Evolutionary conservation across 1,140 invertebrate genomes (phyloP).

Genomic region (Dendroctonus valens): DNA sequence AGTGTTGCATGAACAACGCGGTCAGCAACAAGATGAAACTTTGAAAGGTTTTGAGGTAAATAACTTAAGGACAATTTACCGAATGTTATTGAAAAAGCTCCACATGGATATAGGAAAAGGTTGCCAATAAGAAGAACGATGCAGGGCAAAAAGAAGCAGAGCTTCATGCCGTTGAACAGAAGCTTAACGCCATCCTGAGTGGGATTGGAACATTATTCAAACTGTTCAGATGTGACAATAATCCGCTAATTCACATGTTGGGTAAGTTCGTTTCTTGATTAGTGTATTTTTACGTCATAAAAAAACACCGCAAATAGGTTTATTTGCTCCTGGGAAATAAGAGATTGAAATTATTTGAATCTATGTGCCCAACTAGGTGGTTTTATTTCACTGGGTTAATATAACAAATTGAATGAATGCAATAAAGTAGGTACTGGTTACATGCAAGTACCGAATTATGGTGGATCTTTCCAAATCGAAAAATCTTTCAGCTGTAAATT

Average conservation of each 20-base stretch:
- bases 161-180: conserved; percentile 52
- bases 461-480: conserved; percentile 14
- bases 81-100: neutral
- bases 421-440: conserved; percentile 10
- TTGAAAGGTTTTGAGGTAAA: conserved; percentile 48
- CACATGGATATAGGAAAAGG: conserved; percentile 34
- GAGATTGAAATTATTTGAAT: too few relatives aligned
- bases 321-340: too few relatives aligned
- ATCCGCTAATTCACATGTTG: conserved; percentile 59
- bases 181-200: conserved; percentile 54
- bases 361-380: neutral
- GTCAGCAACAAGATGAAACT: conserved; percentile 54
- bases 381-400: neutral
- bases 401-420: conserved; percentile 14
- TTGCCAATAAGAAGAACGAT: conserved; percentile 47
- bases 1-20: conserved; percentile 51
- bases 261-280: conserved; percentile 15
- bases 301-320: neutral
- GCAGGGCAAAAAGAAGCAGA: conserved; percentile 55
- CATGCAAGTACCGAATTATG: conserved; percentile 8
- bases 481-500: conserved; percentile 12
- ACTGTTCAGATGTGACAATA: conserved; percentile 63
- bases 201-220: conserved; percentile 63
- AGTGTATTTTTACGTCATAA: neutral
- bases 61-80: neutral